A percentile compares a stretch with the other conserved stretches of the same genome.
Conservation (phyloP, 2,888 invertebrate genomes). For the Tiliacea citrago region DNA sequence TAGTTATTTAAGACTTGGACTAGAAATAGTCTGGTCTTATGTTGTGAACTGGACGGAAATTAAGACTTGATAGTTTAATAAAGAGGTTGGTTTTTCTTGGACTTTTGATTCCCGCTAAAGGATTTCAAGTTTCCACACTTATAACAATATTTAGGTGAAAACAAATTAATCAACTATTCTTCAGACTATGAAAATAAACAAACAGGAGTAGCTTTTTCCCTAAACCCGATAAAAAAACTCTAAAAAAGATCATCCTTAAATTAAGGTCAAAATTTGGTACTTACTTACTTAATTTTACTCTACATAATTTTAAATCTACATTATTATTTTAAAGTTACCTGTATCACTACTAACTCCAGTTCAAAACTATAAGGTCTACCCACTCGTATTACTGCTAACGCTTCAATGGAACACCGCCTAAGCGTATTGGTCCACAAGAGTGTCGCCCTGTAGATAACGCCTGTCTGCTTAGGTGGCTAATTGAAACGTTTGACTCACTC, state of each 20-base stretch:
- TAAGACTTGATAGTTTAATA: neutral
- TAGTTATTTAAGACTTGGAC: constrained; percentile 64
- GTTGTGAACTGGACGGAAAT: constrained; percentile 19
- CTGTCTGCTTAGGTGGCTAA: constrained; percentile 62
- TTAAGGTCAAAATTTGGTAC: neutral
- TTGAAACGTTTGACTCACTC: constrained; percentile 61
- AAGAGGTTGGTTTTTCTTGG: neutral
- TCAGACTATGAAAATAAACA: too few species aligned
- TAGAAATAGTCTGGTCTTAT: constrained; percentile 37
- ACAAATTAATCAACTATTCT: too few species aligned
- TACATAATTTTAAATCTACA: neutral
- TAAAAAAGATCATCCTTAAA: neutral
- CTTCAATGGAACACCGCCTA: constrained; percentile 10
- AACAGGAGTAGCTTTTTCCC: neutral
- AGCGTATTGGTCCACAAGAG: constrained; percentile 45
- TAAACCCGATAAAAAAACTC: neutral
- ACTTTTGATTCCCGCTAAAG: neutral
- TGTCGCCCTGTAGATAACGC: constrained; percentile 68
- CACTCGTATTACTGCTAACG: neutral
- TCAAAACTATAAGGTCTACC: neutral
- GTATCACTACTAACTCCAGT: neutral
- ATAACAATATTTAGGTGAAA: too few species aligned
- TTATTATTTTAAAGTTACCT: neutral
- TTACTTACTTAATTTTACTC: neutral
- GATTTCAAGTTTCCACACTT: neutral